A percentile compares a stretch with the other conserved stretches of the same genome.
Conservation (phyloP, 2,888 invertebrate species). For the Blera fallax region DNA sequence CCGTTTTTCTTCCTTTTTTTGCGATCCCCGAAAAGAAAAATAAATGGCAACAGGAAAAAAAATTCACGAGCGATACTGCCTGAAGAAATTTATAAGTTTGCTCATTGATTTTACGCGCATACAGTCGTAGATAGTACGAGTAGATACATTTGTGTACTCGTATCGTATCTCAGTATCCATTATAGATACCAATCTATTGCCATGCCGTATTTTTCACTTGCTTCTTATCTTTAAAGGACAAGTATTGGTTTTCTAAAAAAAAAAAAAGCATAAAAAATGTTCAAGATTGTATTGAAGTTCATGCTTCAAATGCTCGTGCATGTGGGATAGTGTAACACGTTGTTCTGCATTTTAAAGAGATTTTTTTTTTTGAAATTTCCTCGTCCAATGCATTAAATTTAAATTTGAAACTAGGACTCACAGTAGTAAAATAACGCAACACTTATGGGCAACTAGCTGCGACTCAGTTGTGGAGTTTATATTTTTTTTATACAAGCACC, state of each 20-base stretch:
- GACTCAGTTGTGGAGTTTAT: neutral
- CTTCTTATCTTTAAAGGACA: neutral
- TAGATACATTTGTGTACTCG: neutral
- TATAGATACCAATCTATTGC: neutral
- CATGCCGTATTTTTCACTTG: neutral
- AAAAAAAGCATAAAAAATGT: too few relatives aligned
- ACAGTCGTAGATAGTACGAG: neutral
- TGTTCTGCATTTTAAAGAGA: too few relatives aligned
- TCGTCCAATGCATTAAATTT: too few relatives aligned
- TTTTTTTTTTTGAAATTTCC: too few relatives aligned
- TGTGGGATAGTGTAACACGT: too few relatives aligned
- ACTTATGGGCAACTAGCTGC: neutral
- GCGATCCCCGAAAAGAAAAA: neutral
- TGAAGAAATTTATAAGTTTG: neutral
- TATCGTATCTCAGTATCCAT: neutral
- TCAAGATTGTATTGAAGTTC: too few relatives aligned
- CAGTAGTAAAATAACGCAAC: too few relatives aligned
- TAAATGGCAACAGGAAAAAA: neutral
- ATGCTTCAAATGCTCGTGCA: too few relatives aligned
- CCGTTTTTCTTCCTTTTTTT: neutral
- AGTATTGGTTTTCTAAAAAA: neutral
- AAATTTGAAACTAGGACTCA: too few relatives aligned
- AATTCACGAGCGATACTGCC: constrained; percentile 4
- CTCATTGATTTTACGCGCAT: neutral
- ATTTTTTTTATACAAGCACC: neutral